These are phyloP conservation scores for Geothlypis trichas DNA, from an alignment of 2,113 vertebrate species.

Conservation along the genomic window DNA sequence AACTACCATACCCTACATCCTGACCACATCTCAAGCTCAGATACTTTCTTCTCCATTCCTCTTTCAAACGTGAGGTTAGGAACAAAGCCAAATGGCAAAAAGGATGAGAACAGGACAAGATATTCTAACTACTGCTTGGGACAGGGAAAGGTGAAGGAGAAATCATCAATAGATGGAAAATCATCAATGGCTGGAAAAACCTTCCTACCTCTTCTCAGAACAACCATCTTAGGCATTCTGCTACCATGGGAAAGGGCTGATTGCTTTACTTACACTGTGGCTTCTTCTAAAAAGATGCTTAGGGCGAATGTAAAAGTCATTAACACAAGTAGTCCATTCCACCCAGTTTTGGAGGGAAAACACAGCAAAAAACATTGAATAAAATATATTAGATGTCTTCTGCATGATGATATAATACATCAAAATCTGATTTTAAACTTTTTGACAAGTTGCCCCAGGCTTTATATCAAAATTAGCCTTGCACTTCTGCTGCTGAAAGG, in stretches of 20 bases:
- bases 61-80: neutral
- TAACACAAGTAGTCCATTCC: neutral
- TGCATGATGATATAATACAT: constrained; percentile 50
- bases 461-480: constrained; percentile 62
- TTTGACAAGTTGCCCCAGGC: constrained; percentile 62
- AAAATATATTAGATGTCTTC: constrained; percentile 49
- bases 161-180: neutral
- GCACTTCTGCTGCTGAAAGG: constrained; percentile 39
- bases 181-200: neutral
- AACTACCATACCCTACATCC: neutral
- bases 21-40: neutral
- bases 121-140: neutral
- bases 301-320: neutral
- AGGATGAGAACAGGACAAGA: neutral
- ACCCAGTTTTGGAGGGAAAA: neutral
- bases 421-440: constrained; percentile 59
- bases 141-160: neutral
- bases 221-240: neutral
- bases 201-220: neutral
- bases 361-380: neutral
- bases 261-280: neutral
- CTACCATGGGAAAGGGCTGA: neutral
- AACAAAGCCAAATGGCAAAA: neutral
- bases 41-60: neutral
- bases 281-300: neutral